Evolutionary conservation across 2,888 invertebrate genomes (phyloP), one percentile per base, ranked within the genome.

Genomic region (Scaeva pyrastri): DNA sequence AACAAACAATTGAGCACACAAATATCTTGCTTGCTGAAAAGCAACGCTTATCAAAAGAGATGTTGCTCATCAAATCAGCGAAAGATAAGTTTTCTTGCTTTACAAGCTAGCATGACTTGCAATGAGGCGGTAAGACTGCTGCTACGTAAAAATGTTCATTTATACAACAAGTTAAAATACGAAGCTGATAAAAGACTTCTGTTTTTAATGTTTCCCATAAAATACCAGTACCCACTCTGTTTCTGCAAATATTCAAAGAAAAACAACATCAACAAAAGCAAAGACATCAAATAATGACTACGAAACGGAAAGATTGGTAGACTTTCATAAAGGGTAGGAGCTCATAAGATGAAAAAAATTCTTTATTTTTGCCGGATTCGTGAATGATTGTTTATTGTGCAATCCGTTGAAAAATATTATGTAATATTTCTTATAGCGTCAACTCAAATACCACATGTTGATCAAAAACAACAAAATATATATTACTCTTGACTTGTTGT

Each of bases 21-120:
- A n/a, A 31, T 26, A 26, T 6, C 14, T 48, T 31, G 11, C 31
- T 71, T 50, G 48, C 70, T 71, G 71, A 50, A 39, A 66, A 50
- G 50, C 50, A 66, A 50, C 10, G 19, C 62, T 43, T 16, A 43
- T n/a, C n/a, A n/a, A 31, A 3, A 7, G 31, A 31, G 26, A 62
- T 0, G 41, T 41, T 19, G 60, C 41, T 60, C 41, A 41, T 21
- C 23, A 60, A 8, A 39, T 39, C 60, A 60, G 14, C n/a, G 21
- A 60, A 41, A 23, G 41, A 31, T 16, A 56, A 31, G 16, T 36
- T 56, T 56, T 31, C 56, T 56, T 58, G 36, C 39, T 58, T 39
- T 7, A 19, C 1, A 58, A 39, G n/a, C n/a, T n/a, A n/a, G 58
- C 58, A 19, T 19, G 11, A 58, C 39, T 39, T 58, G 19, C 21